phyloP scores from a whole-genome alignment of 1,140 invertebrate species.

The Fopius arisanus region DNA sequence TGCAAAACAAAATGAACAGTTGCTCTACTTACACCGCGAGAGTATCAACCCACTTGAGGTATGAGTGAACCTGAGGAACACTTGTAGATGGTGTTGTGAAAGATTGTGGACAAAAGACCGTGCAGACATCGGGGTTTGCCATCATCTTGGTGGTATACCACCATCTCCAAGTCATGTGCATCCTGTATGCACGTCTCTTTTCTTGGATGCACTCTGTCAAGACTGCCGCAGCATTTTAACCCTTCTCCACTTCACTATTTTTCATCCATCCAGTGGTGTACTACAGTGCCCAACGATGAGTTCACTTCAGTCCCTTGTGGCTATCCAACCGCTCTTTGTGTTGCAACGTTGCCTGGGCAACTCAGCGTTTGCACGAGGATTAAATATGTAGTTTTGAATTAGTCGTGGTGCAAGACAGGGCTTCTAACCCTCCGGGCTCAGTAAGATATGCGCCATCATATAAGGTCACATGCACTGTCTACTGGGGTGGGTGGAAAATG shows the following conservation, averaged over 20 bases:
- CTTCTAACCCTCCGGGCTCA: background rate
- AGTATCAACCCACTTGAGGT: background rate
- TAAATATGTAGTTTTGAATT: conserved; percentile 64
- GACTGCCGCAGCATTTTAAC: too few species aligned
- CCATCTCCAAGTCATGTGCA: too few species aligned
- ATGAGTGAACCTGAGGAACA: background rate
- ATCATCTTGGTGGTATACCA: too few species aligned
- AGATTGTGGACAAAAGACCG: background rate
- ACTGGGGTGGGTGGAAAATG: background rate
- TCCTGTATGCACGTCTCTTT: too few species aligned
- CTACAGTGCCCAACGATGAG: conserved; percentile 3
- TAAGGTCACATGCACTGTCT: background rate
- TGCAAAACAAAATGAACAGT: background rate
- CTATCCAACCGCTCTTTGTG: conserved; percentile 45
- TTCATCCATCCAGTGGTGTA: background rate
- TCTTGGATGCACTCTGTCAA: too few species aligned
- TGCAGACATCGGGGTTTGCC: too few species aligned
- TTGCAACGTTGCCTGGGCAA: conserved; percentile 44
- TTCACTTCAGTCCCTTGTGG: conserved; percentile 16
- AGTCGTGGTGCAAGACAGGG: conserved; percentile 47
- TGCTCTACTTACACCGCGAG: background rate
- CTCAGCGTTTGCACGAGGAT: conserved; percentile 54
- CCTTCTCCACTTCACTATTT: background rate
- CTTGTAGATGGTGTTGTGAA: background rate
- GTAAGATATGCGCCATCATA: conserved; percentile 14